Evolutionary conservation across 2,888 invertebrate genomes (phyloP), one percentile per base, ranked within the genome.

Genomic region (Troides helena): DNA sequence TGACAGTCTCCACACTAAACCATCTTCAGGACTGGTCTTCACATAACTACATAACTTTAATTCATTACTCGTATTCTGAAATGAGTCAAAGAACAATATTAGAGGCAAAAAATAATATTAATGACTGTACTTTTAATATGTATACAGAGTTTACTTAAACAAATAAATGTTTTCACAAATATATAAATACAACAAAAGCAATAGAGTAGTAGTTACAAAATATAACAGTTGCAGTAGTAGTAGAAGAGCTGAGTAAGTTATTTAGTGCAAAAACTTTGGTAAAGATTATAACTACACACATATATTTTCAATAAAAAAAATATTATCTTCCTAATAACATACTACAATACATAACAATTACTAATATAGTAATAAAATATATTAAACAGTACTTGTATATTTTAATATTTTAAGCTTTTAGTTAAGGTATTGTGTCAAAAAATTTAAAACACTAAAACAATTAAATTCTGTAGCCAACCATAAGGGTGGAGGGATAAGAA

Each of bases 1-100:
- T 0, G 97, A 95, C 39, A 99, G 86, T 59, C 98, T 94, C 95
- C 97, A 97, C 0, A 97, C 95, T 59, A 99, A 90, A 2, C 97
- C 96, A 77, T 96, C 96, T 3, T 94, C 89, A 0, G 95, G 95
- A 61, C 97, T 97, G 0, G 97, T 96, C 89, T 99, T 97, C 58
- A 96, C 92, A 72, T 95, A 92, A 80, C 93, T 81, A 78, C 94
- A 89, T 78, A 92, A 77, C 74, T 89, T 85, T 0, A 81, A 78
- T 60, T 86, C 89, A 70, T 74, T 76, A 10, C 90, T 90, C 77
- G 93, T 93, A 72, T 81, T 80, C 94, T 94, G 84, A 18, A 89
- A 88, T 60, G 39, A 17, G 18, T 21, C n/a, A 57, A 57, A 57
- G 6, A 57, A 21, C 14, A 21, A 21, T 21, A 8, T 57, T 53